A percentile compares a stretch with the other conserved stretches of the same genome.
phyloP scores from a whole-genome alignment of 2,113 vertebrate species.

The Dasyurus viverrinus region DNA sequence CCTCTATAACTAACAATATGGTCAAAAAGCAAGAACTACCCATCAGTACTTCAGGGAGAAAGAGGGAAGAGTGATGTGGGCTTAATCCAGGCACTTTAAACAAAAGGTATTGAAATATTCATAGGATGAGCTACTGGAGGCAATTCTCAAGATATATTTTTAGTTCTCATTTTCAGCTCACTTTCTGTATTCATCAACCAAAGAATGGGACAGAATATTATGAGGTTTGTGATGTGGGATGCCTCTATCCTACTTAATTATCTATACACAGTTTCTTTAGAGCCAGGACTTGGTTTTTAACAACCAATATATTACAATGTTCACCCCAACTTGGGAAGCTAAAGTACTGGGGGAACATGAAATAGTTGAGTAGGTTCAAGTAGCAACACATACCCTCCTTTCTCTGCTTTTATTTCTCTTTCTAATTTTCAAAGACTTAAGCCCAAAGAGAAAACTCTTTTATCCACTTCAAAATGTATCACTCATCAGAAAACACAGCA shows the following conservation, averaged over 20 bases:
- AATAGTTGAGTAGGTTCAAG: background rate
- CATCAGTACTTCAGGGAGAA: background rate
- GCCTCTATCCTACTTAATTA: background rate
- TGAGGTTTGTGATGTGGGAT: background rate
- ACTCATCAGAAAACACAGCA: background rate
- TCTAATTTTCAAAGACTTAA: slow-evolving; percentile 19
- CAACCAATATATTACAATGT: background rate
- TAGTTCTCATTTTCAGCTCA: background rate
- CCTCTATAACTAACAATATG: background rate
- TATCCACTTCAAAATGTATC: slow-evolving; percentile 58
- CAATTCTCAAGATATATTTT: background rate
- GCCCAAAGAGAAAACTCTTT: slow-evolving; percentile 48
- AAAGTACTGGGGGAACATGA: slow-evolving; percentile 32
- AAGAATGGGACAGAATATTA: background rate
- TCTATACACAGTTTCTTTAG: background rate
- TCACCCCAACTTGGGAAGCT: background rate
- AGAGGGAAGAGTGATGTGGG: background rate
- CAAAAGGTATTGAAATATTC: background rate
- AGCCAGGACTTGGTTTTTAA: background rate
- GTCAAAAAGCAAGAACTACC: background rate
- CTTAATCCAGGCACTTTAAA: background rate
- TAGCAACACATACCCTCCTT: background rate
- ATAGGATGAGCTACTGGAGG: background rate
- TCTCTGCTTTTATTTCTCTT: background rate
- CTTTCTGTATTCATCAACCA: background rate